Percentiles rank a stretch among this genome's conserved stretches.
Conservation (phyloP, 2,888 invertebrate genomes). For the Mellilla xanthometata region DNA sequence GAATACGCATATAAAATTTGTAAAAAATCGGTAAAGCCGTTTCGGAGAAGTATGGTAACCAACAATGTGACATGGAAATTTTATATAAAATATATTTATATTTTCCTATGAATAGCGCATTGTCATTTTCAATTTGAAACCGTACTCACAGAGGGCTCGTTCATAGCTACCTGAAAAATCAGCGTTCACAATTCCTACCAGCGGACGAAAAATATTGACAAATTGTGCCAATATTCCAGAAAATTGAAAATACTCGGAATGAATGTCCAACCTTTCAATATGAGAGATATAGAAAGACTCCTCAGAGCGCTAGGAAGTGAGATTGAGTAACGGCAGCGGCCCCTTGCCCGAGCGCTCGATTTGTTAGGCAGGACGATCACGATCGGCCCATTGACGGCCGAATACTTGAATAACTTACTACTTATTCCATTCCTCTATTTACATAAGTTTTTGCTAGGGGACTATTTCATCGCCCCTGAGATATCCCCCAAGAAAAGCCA, state of each 20-base stretch:
- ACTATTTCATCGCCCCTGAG: slow-evolving; percentile 19
- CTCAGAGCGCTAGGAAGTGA: slow-evolving; percentile 42
- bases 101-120: no score
- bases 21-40: no score
- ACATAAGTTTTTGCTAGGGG: slow-evolving; percentile 31
- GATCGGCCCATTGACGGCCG: slow-evolving; percentile 45
- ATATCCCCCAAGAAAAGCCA: slow-evolving; percentile 12
- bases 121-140: no score
- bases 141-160: no score
- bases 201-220: slow-evolving; percentile 9
- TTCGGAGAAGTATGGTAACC: no score
- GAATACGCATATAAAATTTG: no score
- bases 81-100: no score
- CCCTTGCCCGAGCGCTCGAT: slow-evolving; percentile 43
- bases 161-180: background rate
- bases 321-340: slow-evolving; percentile 48
- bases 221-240: slow-evolving; percentile 14
- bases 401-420: slow-evolving; percentile 49
- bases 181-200: slow-evolving; percentile 9
- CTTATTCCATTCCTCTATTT: slow-evolving; percentile 35
- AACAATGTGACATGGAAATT: no score
- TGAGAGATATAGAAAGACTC: slow-evolving; percentile 35
- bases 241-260: slow-evolving; percentile 23
- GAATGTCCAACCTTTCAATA: slow-evolving; percentile 35
- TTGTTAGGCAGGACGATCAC: slow-evolving; percentile 53